These are phyloP conservation scores for Ecdyonurus torrentis DNA, from an alignment of 2,888 invertebrate species.

Conservation along the genomic window DNA sequence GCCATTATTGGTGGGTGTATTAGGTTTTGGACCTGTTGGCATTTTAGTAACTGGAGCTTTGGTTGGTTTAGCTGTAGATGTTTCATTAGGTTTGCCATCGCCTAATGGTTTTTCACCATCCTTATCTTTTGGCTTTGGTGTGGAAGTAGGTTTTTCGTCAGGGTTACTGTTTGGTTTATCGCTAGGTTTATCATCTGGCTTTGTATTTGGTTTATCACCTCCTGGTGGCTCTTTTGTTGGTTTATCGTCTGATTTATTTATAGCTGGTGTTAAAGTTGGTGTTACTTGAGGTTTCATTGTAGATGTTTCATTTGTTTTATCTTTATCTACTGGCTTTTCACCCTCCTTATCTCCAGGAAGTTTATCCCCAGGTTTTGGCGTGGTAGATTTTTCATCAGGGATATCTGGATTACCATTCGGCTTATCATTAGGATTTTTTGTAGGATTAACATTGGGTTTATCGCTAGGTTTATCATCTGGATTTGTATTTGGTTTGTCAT, in stretches of 20 bases:
- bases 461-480: neutral
- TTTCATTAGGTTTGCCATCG: no score
- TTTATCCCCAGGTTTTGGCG: neutral
- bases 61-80: no score
- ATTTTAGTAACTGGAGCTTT: no score
- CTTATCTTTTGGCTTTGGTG: neutral
- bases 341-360: neutral
- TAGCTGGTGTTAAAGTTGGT: neutral
- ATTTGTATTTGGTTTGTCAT: neutral
- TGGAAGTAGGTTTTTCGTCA: neutral
- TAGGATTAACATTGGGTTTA: neutral
- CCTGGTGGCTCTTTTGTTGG: neutral
- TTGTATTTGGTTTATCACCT: neutral
- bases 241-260: neutral
- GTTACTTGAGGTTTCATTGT: neutral
- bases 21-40: no score
- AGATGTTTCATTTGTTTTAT: no score
- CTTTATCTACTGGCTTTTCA: no score
- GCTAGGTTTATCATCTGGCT: neutral
- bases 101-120: no score
- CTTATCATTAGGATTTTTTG: neutral
- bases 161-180: neutral
- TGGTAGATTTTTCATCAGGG: neutral
- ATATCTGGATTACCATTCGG: neutral
- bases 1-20: no score